Conservation (phyloP, 30 jellyfish, hydroid and myxozoan genomes). For the Turritopsis rubra region DNA sequence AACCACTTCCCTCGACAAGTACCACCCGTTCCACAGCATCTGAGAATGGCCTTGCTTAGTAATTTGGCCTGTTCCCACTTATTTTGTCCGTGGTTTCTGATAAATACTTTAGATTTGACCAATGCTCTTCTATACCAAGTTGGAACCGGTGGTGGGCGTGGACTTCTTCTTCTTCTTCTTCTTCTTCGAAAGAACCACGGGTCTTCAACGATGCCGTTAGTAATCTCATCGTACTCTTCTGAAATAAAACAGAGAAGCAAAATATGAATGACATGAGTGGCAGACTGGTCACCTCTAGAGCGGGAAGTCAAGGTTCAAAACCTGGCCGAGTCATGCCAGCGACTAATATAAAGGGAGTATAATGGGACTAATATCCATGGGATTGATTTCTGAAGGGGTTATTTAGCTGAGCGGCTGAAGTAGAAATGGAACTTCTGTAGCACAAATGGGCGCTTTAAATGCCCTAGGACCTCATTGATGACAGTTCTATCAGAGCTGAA, state of each 20-base stretch:
- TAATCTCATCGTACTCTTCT: background rate
- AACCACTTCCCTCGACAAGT: background rate
- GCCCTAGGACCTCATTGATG: too few relatives aligned
- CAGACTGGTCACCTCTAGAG: background rate
- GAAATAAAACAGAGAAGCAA: background rate
- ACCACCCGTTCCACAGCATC: background rate
- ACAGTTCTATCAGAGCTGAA: too few relatives aligned
- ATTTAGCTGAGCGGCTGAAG: too few relatives aligned
- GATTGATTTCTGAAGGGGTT: too few relatives aligned
- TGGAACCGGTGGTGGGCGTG: background rate
- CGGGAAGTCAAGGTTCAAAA: too few relatives aligned
- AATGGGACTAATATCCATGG: too few relatives aligned
- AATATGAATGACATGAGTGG: background rate
- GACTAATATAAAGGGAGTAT: too few relatives aligned
- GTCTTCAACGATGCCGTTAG: background rate
- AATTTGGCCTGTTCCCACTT: background rate
- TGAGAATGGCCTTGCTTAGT: background rate
- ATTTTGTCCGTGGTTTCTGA: background rate
- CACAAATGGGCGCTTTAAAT: too few relatives aligned
- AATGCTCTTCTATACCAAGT: background rate
- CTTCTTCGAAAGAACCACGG: background rate
- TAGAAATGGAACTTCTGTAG: too few relatives aligned
- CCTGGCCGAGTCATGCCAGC: too few relatives aligned
- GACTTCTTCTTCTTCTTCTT: background rate
- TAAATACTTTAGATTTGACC: background rate